Evolutionary conservation across 1,140 invertebrate species (phyloP), one percentile per base, ranked within the genome.

Genomic region (Ips typographus): DNA sequence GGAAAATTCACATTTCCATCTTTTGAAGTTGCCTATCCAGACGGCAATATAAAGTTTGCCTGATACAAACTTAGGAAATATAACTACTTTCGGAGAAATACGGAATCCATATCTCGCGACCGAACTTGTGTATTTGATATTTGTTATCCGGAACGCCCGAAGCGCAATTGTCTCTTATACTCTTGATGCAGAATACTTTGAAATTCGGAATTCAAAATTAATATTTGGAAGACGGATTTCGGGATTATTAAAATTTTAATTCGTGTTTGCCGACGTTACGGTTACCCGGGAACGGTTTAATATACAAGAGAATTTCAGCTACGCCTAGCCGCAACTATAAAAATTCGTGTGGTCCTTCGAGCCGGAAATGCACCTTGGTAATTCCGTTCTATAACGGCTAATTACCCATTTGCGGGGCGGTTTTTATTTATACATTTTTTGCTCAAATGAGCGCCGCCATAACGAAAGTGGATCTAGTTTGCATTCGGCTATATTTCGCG

Each of bases 91-190:
- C 61, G 44, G 49, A 43, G 65, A 68, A 66, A 66, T 66, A 72
- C 68, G 75, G 73, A 76, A 76, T 76, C 75, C 75, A 76, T 76
- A 76, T 76, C 73, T 67, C 56, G 44, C 65, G 62, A 60, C 69
- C 70, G 68, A 74, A 74, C 71, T 76, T 75, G 75, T 74, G 71
- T 74, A 74, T 76, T 76, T 76, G 75, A 76, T 76, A 76, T 74
- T 76, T 76, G 75, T 75, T 70, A 71, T 76, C 62, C 70, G 65
- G 65, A 59, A 70, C 64, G 62, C 71, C 67, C 68, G 52, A 40
- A 57, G 71, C 71, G 64, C 65, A 71, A 73, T 73, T 71, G 71
- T 73, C 68, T 73, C 67, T 67, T 67, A 39, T 67, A 52, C 65
- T 22, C 22, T 60, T 67, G 65, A 60, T 67, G 65, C 57, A 59